Base-by-base conservation (phyloP, 2,113 vertebrate genomes). In the Bufo gargarizans region DNA sequence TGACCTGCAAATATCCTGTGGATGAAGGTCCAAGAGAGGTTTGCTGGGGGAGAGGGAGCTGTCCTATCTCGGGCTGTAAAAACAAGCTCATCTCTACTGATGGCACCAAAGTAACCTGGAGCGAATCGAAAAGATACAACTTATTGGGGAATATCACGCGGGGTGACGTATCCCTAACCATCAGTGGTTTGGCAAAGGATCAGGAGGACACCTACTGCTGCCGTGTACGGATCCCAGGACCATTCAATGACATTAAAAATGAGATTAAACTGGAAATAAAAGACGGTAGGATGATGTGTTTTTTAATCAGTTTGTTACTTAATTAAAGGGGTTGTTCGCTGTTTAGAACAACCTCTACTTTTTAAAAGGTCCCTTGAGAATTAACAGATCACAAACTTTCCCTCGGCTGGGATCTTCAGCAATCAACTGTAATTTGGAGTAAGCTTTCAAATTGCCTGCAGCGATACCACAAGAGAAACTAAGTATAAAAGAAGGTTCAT, bases 81-180 rank as follows among this genome's bases (percentile, higher is more conserved):
- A 9, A 92, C 0, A 86, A 86, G 76, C 82, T 97, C 69, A 10
- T 96, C 55, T 85, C 74, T 19, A 94, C 91, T 0, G 1, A 91
- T 2, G 89, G 91, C 1, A 61, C 0, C 0, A 53, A 0, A 0
- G 69, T 91, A 5, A 4, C 1, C 2, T 86, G 19, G 12, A 80
- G 8, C 3, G 22, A 5, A 19, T 94, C 92, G 0, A 0, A 7
- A 4, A 94, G 87, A 87, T 96, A 96, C 10, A 59, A 78, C 19
- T 91, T 96, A 59, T 22, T 0, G 43, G 94, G 93, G 45, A 4
- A 0, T 12, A 63, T 93, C 45, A 0, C 0, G 6, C 45, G 53
- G 2, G 96, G 96, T 0, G 76, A 96, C 1, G 82, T 96, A n/a
- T 95, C 95, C 10, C 90, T 97, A 89, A 96, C 94, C 20, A 94